These are phyloP conservation scores for Carpatolechia fugitivella DNA, from an alignment of 2,888 invertebrate species.

Conservation along the genomic window DNA sequence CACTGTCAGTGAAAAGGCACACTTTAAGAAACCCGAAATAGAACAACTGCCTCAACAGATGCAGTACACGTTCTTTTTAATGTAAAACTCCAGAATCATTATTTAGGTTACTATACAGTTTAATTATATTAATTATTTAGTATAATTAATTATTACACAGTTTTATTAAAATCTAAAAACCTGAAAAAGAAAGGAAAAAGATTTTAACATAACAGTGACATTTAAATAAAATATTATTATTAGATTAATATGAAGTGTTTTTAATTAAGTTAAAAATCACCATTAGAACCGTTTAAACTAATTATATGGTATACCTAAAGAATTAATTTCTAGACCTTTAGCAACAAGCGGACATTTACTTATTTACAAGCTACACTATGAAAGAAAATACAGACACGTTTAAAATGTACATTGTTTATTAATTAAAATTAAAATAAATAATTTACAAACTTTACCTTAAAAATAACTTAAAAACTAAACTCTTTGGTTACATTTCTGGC, in stretches of 20 bases:
- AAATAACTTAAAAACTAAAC: constrained; percentile 4
- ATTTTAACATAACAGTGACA: too few relatives aligned
- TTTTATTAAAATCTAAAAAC: too few relatives aligned
- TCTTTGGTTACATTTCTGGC: constrained; percentile 25
- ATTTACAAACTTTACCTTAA: constrained; percentile 31
- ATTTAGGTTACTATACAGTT: too few relatives aligned
- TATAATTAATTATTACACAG: too few relatives aligned
- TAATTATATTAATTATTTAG: too few relatives aligned
- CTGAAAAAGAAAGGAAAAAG: too few relatives aligned
- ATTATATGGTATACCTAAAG: too few relatives aligned
- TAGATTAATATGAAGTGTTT: not conserved
- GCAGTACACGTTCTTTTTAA: constrained; percentile 63
- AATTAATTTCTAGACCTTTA: too few relatives aligned
- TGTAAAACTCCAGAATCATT: constrained; percentile 40
- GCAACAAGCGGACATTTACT: too few relatives aligned
- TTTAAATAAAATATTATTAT: not conserved
- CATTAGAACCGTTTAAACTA: too few relatives aligned
- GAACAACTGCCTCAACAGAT: constrained; percentile 64
- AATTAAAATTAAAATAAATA: constrained; percentile 53
- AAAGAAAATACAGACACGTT: too few relatives aligned
- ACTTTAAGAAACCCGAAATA: constrained; percentile 60
- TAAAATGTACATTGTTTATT: constrained; percentile 19
- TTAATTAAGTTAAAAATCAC: not conserved
- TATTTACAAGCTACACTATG: too few relatives aligned
- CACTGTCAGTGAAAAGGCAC: constrained; percentile 62